Conservation (phyloP, 1,140 invertebrate genomes). For the Drosophila mauritiana region DNA sequence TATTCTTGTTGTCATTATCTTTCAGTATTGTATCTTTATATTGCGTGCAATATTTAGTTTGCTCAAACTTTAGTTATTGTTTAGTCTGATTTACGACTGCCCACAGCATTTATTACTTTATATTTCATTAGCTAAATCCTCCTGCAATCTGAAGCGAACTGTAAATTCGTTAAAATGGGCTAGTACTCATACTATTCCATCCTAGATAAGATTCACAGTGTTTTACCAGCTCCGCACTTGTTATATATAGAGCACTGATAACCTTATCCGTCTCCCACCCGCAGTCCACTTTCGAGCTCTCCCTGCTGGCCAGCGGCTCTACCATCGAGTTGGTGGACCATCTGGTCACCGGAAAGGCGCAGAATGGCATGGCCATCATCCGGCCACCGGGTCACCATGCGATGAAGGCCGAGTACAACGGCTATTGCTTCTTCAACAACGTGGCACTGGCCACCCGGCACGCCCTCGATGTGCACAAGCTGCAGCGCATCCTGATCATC, state of each 20-base stretch:
- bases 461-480: conserved; percentile 87
- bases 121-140: conserved; percentile 1
- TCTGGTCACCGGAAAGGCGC: conserved; percentile 88
- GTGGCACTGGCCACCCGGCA: conserved; percentile 95
- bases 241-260: background rate
- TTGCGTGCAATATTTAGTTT: background rate
- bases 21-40: too few relatives aligned
- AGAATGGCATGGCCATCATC: conserved; percentile 93
- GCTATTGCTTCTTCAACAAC: conserved; percentile 98
- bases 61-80: background rate
- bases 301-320: conserved; percentile 91
- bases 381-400: conserved; percentile 99
- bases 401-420: conserved; percentile 93
- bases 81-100: too few relatives aligned
- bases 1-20: background rate
- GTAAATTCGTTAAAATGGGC: conserved; percentile 7
- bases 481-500: conserved; percentile 93
- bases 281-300: conserved; percentile 92
- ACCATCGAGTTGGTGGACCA: conserved; percentile 92
- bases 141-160: conserved; percentile 9
- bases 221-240: background rate
- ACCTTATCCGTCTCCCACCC: conserved; percentile 47
- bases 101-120: too few relatives aligned
- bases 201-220: conserved; percentile 9
- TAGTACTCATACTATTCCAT: background rate